Base-by-base conservation (phyloP, 1,140 invertebrate genomes). In the Trichogramma pretiosum region DNA sequence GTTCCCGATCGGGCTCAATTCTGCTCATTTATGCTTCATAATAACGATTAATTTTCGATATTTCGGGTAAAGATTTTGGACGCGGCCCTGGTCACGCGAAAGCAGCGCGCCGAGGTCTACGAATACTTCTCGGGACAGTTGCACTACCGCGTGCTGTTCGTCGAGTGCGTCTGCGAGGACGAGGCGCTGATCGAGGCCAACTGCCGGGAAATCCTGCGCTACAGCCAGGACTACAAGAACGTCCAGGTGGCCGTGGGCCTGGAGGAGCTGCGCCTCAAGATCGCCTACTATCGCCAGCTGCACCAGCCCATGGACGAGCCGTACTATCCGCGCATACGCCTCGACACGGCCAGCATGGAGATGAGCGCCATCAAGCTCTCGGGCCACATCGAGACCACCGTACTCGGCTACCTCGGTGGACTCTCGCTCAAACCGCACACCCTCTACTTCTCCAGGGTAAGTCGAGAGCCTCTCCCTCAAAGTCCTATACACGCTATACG, bases 131-230 rank as follows among this genome's bases (percentile, higher is more conserved):
- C 79, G 33, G 72, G 75, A 2, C 78, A 85, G 52, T 76, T 88
- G 61, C 82, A 85, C 28, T 91, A 87, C 67, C 84, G 89, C 52
- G 79, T 95, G 24, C 83, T 97, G 55, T 96, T 95, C 72, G 82
- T 97, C 41, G 93, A 96, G 70, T 91, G 87, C 59, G 78, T 94
- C 34, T 94, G 92, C 70, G 83, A 92, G 55, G 87, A 94, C 68
- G 78, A 83, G 9, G 68, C 75, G 3, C 76, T 92, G 2, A 77
- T 95, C 46, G 85, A 93, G 58, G 79, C 80, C 18, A 94, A 94
- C 70, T 91, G 93, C 37, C 74, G 87, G 68, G 91, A 93, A 68
- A 93, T 94, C 24, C 81, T 94, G 52, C 78, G 86, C n/a, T 85
- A 88, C 68, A 92, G 86, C 56, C 87, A 87, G 1, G 93, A 96